Evolutionary conservation across 2,888 invertebrate species (phyloP).

Genomic region (Oxyscelio sp.): DNA sequence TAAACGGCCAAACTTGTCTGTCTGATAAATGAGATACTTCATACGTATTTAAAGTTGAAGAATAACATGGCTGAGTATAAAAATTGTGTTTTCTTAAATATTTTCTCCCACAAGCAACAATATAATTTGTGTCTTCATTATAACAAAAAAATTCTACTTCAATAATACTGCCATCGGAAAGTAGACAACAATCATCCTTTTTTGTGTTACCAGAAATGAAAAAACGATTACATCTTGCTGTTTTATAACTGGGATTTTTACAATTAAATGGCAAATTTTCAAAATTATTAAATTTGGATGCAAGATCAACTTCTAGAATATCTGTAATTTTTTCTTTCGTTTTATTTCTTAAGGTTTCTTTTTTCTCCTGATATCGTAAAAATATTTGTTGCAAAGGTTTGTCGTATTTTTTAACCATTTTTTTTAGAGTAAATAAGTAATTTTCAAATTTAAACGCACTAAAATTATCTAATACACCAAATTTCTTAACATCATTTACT

Average conservation of each 20-base stretch:
- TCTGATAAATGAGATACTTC: constrained; percentile 27
- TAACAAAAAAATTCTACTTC: constrained; percentile 17
- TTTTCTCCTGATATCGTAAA: constrained; percentile 20
- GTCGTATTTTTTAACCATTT: constrained; percentile 21
- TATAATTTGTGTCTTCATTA: background rate
- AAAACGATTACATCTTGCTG: constrained; percentile 12
- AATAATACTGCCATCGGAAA: constrained; percentile 6
- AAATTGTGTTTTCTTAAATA: constrained; percentile 27
- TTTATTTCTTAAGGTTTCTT: no score
- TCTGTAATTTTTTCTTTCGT: no score
- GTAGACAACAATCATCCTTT: constrained; percentile 25
- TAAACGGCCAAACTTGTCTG: constrained; percentile 28
- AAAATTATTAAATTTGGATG: constrained; percentile 1
- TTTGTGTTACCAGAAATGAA: background rate
- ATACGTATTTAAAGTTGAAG: constrained; percentile 17
- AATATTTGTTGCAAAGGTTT: constrained; percentile 35
- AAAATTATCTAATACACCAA: constrained; percentile 17
- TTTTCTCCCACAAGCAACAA: constrained; percentile 24
- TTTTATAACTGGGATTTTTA: constrained; percentile 20
- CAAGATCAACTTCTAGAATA: constrained; percentile 1
- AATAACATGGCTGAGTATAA: constrained; percentile 27
- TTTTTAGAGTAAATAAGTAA: constrained; percentile 21
- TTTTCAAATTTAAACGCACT: constrained; percentile 40
- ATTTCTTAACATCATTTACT: constrained; percentile 17
- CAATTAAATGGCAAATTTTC: constrained; percentile 12